phyloP scores from a whole-genome alignment of 2,888 invertebrate species.

The Euphydryas editha region DNA sequence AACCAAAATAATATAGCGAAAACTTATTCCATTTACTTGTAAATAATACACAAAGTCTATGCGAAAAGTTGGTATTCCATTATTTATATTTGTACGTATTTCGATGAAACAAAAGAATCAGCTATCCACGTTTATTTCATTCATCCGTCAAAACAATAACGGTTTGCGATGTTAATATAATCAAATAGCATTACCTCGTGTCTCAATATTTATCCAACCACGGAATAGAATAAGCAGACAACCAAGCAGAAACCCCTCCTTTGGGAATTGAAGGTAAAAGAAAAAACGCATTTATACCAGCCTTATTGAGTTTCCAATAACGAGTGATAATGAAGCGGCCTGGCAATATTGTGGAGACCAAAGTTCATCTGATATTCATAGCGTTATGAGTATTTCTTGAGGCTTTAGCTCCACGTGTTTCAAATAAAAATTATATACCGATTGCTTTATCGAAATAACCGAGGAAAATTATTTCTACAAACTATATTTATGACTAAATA shows the following conservation, averaged over 20 bases:
- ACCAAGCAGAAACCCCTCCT: constrained; percentile 44
- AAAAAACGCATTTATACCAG: constrained; percentile 56
- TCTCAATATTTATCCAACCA: constrained; percentile 55
- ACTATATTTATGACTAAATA: not conserved
- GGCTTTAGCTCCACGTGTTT: constrained; percentile 51
- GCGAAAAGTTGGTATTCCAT: not conserved
- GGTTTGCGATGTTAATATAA: constrained; percentile 50
- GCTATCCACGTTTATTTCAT: constrained; percentile 32
- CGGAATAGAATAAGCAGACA: constrained; percentile 55
- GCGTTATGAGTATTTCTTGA: constrained; percentile 57
- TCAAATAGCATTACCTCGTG: constrained; percentile 47
- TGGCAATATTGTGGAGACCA: constrained; percentile 54
- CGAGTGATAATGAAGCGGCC: constrained; percentile 65
- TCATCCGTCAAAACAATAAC: constrained; percentile 40
- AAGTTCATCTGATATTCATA: constrained; percentile 69
- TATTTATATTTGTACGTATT: not conserved
- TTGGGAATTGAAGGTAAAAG: constrained; percentile 50
- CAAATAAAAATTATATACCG: constrained; percentile 7
- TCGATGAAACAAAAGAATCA: constrained; percentile 2
- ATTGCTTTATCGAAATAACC: not conserved
- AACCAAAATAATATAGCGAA: not conserved
- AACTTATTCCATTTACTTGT: not conserved
- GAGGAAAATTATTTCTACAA: not conserved
- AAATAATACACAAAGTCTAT: not conserved
- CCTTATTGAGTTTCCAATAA: constrained; percentile 69